Conservation (phyloP, 2,113 vertebrate species). For the Alethe castanea region DNA sequence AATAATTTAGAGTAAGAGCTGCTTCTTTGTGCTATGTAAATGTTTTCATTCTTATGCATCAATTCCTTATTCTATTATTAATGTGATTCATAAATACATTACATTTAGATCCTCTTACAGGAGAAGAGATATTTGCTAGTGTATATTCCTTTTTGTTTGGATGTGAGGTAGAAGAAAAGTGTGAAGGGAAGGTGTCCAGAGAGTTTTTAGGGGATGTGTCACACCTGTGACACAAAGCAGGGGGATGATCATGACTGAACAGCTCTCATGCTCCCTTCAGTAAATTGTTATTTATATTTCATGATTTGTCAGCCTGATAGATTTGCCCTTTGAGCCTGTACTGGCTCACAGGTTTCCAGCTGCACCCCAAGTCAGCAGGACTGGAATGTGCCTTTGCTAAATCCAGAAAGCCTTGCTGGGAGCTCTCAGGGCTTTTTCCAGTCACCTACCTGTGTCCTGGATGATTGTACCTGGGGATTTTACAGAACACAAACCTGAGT, state of each 20-base stretch:
- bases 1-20: conserved; percentile 61
- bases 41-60: conserved; percentile 58
- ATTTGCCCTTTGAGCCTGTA: background rate
- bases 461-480: background rate
- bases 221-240: background rate
- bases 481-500: background rate
- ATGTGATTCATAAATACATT: conserved; percentile 53
- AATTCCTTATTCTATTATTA: conserved; percentile 59
- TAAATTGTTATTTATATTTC: background rate
- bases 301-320: background rate
- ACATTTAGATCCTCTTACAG: background rate
- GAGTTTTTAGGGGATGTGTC: background rate
- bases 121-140: background rate
- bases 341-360: background rate
- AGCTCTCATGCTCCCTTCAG: background rate
- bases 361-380: background rate
- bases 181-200: background rate
- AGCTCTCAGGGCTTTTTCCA: background rate
- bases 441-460: background rate
- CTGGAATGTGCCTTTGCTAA: background rate
- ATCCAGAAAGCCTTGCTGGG: background rate
- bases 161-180: background rate
- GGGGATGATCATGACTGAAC: background rate
- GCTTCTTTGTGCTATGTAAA: conserved; percentile 50
- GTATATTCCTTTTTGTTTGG: background rate